Conservation (phyloP, 2,888 invertebrate species). For the Cantharis rustica region DNA sequence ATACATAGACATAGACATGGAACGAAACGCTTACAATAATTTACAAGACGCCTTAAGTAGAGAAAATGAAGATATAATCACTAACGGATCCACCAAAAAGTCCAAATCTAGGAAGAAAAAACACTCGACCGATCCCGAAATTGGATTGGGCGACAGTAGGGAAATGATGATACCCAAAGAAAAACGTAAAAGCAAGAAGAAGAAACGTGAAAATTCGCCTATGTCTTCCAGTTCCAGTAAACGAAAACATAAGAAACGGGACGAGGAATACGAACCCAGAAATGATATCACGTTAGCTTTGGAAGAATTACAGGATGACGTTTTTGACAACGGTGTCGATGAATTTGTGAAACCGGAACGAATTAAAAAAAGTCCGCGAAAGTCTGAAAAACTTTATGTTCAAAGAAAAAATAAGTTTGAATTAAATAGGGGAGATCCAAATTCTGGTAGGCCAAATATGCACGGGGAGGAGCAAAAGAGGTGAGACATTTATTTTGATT, state of each 20-base stretch:
- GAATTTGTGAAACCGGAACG: slow-evolving; percentile 43
- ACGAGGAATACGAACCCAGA: slow-evolving; percentile 51
- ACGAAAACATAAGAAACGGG: slow-evolving; percentile 51
- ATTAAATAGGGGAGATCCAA: slow-evolving; percentile 39
- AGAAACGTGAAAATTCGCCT: slow-evolving; percentile 49
- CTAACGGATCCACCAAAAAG: slow-evolving; percentile 47
- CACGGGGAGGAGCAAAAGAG: slow-evolving; percentile 19
- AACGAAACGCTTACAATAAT: slow-evolving; percentile 53
- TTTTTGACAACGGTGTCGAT: slow-evolving; percentile 52
- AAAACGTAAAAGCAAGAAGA: slow-evolving; percentile 54
- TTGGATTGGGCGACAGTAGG: slow-evolving; percentile 52
- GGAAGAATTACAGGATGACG: slow-evolving; percentile 57
- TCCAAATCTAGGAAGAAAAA: slow-evolving; percentile 54
- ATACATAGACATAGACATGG: slow-evolving; percentile 49
- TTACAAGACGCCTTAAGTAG: slow-evolving; percentile 51
- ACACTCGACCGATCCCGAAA: slow-evolving; percentile 38
- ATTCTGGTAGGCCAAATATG: slow-evolving; percentile 40
- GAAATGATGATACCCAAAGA: slow-evolving; percentile 58
- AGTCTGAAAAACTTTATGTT: slow-evolving; percentile 53
- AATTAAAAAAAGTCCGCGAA: slow-evolving; percentile 49
- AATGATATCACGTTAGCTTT: slow-evolving; percentile 54
- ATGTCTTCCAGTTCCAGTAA: slow-evolving; percentile 42
- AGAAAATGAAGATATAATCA: slow-evolving; percentile 49
- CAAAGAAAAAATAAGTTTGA: slow-evolving; percentile 55
- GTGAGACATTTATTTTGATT: background rate